Base-by-base conservation (phyloP, 2,888 invertebrate genomes). In the Hetaerina titia region DNA sequence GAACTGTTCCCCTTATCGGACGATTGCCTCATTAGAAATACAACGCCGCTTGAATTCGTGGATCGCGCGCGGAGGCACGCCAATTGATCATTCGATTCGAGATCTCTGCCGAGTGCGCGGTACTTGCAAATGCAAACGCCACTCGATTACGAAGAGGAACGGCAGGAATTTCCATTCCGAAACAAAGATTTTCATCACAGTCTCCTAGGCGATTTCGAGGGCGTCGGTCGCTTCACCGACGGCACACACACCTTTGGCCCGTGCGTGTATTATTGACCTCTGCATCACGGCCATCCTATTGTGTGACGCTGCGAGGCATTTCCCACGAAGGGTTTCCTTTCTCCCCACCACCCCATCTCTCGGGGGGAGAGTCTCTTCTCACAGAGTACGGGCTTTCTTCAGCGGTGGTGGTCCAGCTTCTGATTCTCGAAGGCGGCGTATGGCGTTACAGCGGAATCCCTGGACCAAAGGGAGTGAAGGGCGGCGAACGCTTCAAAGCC, bases 211-310 rank as follows among this genome's bases (percentile, higher is more conserved):
- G 11, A 81, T 9, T 17, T 13, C 11, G 5, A 1, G 45, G 45
- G 45, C 45, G 45, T 45, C 45, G 45, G 45, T 45, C 45, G 45
- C 45, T 45, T 45, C 81, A 25, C 31, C 25, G 4, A 11, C 11
- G 60, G 15, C 25, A 45, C 45, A 31, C 81, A 31, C 81, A 31
- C 31, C 31, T 15, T 31, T 31, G 31, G 31, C 81, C 69, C 1
- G 69, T 22, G 81, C 11, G 81, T 22, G 31, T 81, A 31, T 81
- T 81, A 81, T 81, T 81, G 81, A 25, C 31, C 31, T 81, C 13
- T 7, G 81, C 81, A 31, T 81, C 81, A 81, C 81, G 81, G 81
- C 31, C 81, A 81, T 81, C 81, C 81, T 81, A 31, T 81, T 81
- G 81, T 31, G 81, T 31, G 81, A 31, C 81, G 25, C 81, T 25